phyloP scores from a whole-genome alignment of 2,797 vertebrate species.

The Myripristis jacobus region DNA sequence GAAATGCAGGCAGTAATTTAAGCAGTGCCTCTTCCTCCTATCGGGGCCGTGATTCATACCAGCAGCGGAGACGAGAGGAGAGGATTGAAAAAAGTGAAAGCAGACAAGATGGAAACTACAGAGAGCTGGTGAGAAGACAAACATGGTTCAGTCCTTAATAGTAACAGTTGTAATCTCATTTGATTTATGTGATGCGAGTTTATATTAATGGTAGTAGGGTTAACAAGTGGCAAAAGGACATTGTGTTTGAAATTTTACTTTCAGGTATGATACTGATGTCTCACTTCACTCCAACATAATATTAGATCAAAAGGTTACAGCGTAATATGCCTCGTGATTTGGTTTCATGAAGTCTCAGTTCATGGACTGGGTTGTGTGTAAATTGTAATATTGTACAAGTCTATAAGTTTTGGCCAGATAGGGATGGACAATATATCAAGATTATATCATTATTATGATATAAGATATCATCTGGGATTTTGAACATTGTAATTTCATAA shows the following conservation, averaged over 20 bases:
- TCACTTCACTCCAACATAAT: slow-evolving; percentile 25
- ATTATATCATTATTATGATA: no score
- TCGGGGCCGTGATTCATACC: slow-evolving; percentile 88
- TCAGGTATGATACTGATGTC: slow-evolving; percentile 8
- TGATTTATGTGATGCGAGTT: not conserved
- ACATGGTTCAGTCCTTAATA: slow-evolving; percentile 13
- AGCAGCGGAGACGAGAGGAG: slow-evolving; percentile 87
- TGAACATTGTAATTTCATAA: no score
- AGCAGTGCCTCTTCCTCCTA: slow-evolving; percentile 82
- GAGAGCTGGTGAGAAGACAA: slow-evolving; percentile 91
- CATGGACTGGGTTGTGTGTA: slow-evolving; percentile 39
- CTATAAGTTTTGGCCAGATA: slow-evolving; percentile 38
- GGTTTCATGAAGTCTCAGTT: slow-evolving; percentile 49
- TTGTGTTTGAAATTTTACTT: slow-evolving; percentile 9
- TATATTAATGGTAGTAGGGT: not conserved
- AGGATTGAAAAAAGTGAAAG: slow-evolving; percentile 83
- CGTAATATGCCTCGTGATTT: slow-evolving; percentile 24
- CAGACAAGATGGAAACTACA: slow-evolving; percentile 89
- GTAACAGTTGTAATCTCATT: not conserved
- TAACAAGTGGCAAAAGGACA: not conserved
- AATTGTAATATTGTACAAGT: slow-evolving; percentile 52
- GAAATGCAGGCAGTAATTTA: slow-evolving; percentile 92
- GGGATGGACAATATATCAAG: no score
- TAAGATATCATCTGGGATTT: no score
- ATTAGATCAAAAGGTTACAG: slow-evolving; percentile 21